Evolutionary conservation across 1,140 invertebrate species (phyloP), one percentile per base, ranked within the genome.

Genomic region (Potamilus streckersoni): DNA sequence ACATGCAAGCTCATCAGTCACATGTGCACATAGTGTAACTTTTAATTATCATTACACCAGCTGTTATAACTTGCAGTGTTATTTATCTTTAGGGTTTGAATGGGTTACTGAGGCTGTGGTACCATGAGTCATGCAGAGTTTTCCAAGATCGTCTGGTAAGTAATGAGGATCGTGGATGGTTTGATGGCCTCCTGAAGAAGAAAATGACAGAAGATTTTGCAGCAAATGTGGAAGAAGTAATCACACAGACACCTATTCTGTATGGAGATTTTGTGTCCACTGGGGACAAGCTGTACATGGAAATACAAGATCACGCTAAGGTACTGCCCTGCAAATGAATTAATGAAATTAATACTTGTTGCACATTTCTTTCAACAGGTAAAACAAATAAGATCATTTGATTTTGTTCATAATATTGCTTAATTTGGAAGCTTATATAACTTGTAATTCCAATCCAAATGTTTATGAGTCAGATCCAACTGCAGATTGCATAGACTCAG

Each of bases 121-220:
- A 88, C 82, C 90, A 91, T 69, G 90, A 91, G 79, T 88, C 82
- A 49, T 88, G 84, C 75, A 83, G 90, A 20, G 89, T 91, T 16
- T 91, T 90, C 82, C 89, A 89, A 71, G 90, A 91, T 79, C 88
- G 90, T 83, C 83, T 91, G n/a, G 88, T 91, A 17, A 90, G 89
- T 78, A 86, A 91, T 69, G 87, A 91, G 67, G 90, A 91, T 78
- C 80, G 90, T 11, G 73, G 80, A 14, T 90, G 88, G 88, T 91
- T 91, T 74, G 80, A 84, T 57, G 82, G 84, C 49, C 80, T 90
- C 4, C 74, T 88, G 2, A 84, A 83, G 66, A 76, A 85, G 49
- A 88, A 89, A 76, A 88, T 91, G 84, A 84, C 87, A 64, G 65
- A 66, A 20, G 85, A 89, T 75, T 91, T 90, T 78, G 74, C 83